Percentiles rank a stretch among this genome's conserved stretches.
phyloP scores from a whole-genome alignment of 2,113 vertebrate species.

The Anolis carolinensis region DNA sequence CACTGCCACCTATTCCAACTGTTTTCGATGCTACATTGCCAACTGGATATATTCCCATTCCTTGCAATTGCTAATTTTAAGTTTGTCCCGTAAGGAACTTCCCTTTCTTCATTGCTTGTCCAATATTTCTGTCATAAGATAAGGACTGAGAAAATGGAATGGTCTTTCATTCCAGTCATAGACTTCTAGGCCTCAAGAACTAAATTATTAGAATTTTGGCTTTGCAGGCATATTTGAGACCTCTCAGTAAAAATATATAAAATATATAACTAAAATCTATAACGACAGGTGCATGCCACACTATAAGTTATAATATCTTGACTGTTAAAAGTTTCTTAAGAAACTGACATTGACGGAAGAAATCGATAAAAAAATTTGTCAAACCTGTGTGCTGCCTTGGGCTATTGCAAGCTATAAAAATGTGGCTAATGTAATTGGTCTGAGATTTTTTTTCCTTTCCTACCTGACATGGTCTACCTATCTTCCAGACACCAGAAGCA shows the following conservation, averaged over 20 bases:
- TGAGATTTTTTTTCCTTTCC: constrained; percentile 5
- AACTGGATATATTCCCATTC: background rate
- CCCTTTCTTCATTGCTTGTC: background rate
- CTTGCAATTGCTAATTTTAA: background rate
- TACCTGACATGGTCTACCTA: constrained; percentile 13
- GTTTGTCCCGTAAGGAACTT: background rate
- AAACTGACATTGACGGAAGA: background rate
- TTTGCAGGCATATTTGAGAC: background rate
- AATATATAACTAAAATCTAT: background rate
- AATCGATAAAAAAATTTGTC: constrained; percentile 2
- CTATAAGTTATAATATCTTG: background rate
- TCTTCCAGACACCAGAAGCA: constrained; percentile 24
- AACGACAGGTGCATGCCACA: background rate
- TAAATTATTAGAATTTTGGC: constrained; percentile 13
- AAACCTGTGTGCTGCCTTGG: background rate
- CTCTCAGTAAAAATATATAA: background rate
- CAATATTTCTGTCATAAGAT: background rate
- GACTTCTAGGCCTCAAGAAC: background rate
- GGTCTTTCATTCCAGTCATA: background rate
- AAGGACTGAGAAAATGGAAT: background rate
- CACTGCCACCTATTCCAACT: background rate
- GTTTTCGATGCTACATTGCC: background rate
- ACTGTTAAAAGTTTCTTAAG: constrained; percentile 3
- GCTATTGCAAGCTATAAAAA: constrained; percentile 19
- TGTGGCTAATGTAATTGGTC: constrained; percentile 25